A percentile compares a stretch with the other conserved stretches of the same genome.
phyloP scores from a whole-genome alignment of 1,140 invertebrate species.

The Drosophila insularis region DNA sequence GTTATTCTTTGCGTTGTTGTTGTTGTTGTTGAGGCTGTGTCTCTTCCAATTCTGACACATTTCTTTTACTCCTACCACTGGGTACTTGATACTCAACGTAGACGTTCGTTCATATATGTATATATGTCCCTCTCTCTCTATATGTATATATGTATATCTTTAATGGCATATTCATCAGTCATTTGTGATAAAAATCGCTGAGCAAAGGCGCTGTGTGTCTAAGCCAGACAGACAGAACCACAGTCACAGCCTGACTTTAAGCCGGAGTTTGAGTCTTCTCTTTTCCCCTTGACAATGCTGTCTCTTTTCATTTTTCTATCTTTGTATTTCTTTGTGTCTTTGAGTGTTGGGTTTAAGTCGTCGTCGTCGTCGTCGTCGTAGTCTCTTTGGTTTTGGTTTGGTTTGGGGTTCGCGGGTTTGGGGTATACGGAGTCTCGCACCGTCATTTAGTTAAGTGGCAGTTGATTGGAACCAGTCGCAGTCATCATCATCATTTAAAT shows the following conservation, averaged over 20 bases:
- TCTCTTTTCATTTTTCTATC: conserved; percentile 10
- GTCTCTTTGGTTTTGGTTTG: conserved; percentile 3
- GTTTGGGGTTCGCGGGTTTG: not conserved
- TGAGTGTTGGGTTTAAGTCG: conserved; percentile 21
- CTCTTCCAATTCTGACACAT: not conserved
- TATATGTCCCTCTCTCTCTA: too few species aligned
- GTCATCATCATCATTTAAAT: conserved; percentile 44
- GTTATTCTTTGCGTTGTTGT: not conserved
- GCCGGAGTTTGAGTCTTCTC: conserved; percentile 16
- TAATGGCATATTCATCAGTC: conserved; percentile 80
- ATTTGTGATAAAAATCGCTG: conserved; percentile 65
- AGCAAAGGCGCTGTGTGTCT: conserved; percentile 2
- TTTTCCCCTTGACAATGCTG: not conserved
- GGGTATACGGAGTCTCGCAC: conserved; percentile 52
- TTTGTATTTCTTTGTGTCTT: conserved; percentile 6
- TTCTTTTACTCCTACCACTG: conserved; percentile 3
- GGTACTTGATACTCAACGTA: conserved; percentile 3
- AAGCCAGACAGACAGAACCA: conserved; percentile 4
- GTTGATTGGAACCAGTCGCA: conserved; percentile 77
- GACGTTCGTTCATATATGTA: not conserved
- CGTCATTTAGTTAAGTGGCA: conserved; percentile 80
- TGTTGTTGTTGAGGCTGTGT: not conserved
- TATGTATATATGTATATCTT: conserved; percentile 58
- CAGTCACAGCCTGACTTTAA: conserved; percentile 18
- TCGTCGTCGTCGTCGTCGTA: conserved; percentile 45